Percentiles rank a stretch among this genome's conserved stretches.
phyloP scores from a whole-genome alignment of 2,113 vertebrate species.

The Solea solea region DNA sequence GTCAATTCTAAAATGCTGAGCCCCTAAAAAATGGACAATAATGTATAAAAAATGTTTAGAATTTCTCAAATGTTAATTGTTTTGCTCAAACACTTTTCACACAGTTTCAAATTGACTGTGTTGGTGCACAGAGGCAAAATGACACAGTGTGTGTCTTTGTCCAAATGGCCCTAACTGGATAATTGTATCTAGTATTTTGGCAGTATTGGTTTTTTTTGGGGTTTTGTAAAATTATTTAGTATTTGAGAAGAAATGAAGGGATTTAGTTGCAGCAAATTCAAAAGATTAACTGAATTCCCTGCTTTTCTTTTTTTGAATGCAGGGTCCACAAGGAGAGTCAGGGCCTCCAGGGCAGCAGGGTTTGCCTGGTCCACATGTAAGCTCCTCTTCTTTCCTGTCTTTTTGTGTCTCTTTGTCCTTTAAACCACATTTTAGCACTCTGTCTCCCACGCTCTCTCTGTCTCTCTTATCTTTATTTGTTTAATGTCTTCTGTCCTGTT shows the following conservation, averaged over 20 bases:
- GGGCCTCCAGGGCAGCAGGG: conserved; percentile 96
- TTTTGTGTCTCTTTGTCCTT: not conserved
- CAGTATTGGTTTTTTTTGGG: not conserved
- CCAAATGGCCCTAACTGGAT: not conserved
- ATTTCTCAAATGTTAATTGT: too few relatives aligned
- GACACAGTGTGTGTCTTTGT: too few relatives aligned
- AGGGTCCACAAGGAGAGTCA: conserved; percentile 95
- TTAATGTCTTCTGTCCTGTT: conserved; percentile 3
- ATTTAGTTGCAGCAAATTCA: not conserved
- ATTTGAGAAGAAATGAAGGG: accelerated
- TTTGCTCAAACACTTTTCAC: too few relatives aligned
- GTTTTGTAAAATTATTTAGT: not conserved
- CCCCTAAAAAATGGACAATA: too few relatives aligned
- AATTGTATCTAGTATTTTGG: not conserved
- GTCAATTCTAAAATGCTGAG: too few relatives aligned
- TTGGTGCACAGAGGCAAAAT: too few relatives aligned
- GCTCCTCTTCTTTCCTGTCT: conserved; percentile 48
- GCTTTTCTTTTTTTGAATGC: conserved; percentile 28
- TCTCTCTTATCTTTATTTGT: not conserved
- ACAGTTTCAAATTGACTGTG: too few relatives aligned
- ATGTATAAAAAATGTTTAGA: too few relatives aligned
- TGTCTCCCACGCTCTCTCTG: not conserved
- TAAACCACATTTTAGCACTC: conserved; percentile 3
- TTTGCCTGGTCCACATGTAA: conserved; percentile 91
- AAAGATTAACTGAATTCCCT: conserved; percentile 3